Percentiles rank a stretch among this genome's conserved stretches.
These are phyloP conservation scores for Schizotus pectinicornis DNA, from an alignment of 2,888 invertebrate species.

Conservation along the genomic window DNA sequence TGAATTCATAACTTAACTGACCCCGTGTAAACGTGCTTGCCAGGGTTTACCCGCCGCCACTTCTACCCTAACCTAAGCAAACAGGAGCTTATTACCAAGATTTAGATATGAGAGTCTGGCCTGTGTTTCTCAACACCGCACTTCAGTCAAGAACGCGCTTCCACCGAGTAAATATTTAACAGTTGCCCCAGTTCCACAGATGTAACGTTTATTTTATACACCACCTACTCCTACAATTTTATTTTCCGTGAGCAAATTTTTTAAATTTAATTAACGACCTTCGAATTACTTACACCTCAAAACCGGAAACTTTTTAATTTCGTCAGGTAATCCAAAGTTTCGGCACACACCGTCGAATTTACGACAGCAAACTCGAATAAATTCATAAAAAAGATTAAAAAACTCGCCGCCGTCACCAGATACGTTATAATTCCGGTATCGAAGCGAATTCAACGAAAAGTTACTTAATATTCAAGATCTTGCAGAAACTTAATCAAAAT, in stretches of 20 bases:
- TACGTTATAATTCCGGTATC: no score
- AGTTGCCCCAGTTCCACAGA: conserved; percentile 27
- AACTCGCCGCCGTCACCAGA: no score
- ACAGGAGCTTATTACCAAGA: conserved; percentile 23
- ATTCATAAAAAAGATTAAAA: not conserved
- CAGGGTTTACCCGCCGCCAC: conserved; percentile 2
- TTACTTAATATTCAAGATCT: no score
- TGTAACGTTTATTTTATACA: conserved; percentile 28
- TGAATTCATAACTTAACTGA: conserved; percentile 10
- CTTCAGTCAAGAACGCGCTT: conserved; percentile 19
- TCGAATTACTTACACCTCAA: conserved; percentile 3
- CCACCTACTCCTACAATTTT: conserved; percentile 2
- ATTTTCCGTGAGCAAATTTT: conserved; percentile 17
- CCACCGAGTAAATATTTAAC: conserved; percentile 31
- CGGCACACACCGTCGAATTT: not conserved
- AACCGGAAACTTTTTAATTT: conserved; percentile 16
- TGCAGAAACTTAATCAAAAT: no score
- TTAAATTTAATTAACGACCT: conserved; percentile 19
- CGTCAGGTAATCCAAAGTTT: conserved; percentile 12
- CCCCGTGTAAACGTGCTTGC: no score
- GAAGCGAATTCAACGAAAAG: no score
- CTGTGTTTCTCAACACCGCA: conserved; percentile 15
- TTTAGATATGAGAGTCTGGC: conserved; percentile 22
- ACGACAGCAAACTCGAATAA: conserved; percentile 14
- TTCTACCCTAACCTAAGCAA: conserved; percentile 11